Base-by-base conservation (phyloP, 2,113 vertebrate species). In the Lutjanus erythropterus region DNA sequence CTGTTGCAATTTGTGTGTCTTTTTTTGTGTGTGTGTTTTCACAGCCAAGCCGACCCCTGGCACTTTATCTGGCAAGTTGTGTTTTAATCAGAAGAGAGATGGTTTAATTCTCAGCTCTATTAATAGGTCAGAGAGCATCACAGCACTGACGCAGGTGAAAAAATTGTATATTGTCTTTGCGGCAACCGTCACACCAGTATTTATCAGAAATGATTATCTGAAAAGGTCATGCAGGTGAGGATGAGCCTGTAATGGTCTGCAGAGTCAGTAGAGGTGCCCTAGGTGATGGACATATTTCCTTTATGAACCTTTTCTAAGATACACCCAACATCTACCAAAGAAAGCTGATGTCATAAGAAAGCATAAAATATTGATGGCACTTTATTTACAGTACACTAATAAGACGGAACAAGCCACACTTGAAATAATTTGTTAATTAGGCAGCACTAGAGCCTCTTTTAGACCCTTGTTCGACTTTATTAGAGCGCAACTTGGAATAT, bases 61-160 rank as follows among this genome's bases (percentile, higher is more conserved):
- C 71, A 73, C n/a, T 70, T 80, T 66, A 71, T 76, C 31, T 80
- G 61, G 53, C 47, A 81, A 75, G 68, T 74, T 67, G 21, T 83
- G 65, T 81, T 81, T 87, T 69, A 81, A 88, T 88, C 87, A 81
- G 50, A 64, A 74, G 79, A 90, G 78, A 69, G 66, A 85, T 65
- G 68, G 23, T 91, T 88, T 73, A 44, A 85, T 88, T 90, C 75
- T 82, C 80, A 56, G 71, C 49, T 80, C 72, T 78, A 69, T 84
- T 87, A 84, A 87, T 70, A 90, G 80, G 77, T 91, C 82, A 70
- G 56, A 71, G 71, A 83, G 69, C 53, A 83, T 52, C 74, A 59
- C 46, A 56, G 73, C 35, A 39, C 35, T 10, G 10, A 46, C 25
- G 31, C 65, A 78, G 69, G 74, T 75, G 80, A 81, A 67, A 75